Evolutionary conservation across 2,888 invertebrate species (phyloP).

Genomic region (Hydrotaea cyrtoneurina): DNA sequence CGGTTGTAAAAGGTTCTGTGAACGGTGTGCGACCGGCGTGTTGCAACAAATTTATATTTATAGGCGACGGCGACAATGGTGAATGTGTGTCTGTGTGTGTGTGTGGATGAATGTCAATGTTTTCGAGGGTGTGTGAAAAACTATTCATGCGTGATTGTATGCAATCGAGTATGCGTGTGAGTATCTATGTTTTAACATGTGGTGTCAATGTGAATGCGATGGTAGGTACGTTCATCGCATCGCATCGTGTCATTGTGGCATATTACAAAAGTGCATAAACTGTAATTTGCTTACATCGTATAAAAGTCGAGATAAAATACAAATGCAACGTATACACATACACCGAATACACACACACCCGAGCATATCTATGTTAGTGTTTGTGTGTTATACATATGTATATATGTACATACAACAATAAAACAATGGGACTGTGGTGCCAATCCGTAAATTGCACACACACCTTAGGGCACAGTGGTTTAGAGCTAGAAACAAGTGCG

Average conservation of each 20-base stretch:
- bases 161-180: slow-evolving; percentile 7
- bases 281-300: slow-evolving; percentile 59
- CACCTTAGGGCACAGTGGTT: background rate
- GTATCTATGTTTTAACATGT: slow-evolving; percentile 6
- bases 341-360: background rate
- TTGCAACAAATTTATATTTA: slow-evolving; percentile 25
- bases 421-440: slow-evolving; percentile 62
- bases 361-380: background rate
- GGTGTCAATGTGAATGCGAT: background rate
- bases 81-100: slow-evolving; percentile 7
- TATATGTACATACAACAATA: slow-evolving; percentile 5
- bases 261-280: slow-evolving; percentile 55
- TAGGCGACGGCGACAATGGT: slow-evolving; percentile 22
- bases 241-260: slow-evolving; percentile 19
- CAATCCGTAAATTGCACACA: slow-evolving; percentile 53
- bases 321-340: slow-evolving; percentile 14
- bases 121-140: slow-evolving; percentile 30
- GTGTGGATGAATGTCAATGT: slow-evolving; percentile 16
- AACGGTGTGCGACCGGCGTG: background rate
- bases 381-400: background rate
- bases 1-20: slow-evolving; percentile 13
- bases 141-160: slow-evolving; percentile 21
- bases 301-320: slow-evolving; percentile 49
- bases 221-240: no score
- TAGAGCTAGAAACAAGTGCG: no score